Evolutionary conservation across 2,888 invertebrate genomes (phyloP).

Genomic region (Leptinotarsa rubiginosa): DNA sequence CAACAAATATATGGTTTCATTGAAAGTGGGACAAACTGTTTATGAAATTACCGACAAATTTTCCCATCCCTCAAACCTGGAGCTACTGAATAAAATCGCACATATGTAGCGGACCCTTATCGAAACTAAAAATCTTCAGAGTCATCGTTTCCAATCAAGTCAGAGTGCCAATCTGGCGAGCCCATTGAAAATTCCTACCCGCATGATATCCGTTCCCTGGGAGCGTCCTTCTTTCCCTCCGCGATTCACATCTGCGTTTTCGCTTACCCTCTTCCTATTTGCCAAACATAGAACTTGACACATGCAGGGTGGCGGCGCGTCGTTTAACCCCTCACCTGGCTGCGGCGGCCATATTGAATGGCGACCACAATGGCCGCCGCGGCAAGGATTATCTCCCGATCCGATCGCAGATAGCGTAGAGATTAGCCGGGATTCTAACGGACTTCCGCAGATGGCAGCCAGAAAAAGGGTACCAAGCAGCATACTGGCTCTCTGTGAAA

Average conservation of each 20-base stretch:
- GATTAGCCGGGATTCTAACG: constrained; percentile 67
- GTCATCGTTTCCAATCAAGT: constrained; percentile 23
- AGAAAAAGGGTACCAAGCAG: constrained; percentile 45
- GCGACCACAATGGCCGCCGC: constrained; percentile 64
- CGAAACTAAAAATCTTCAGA: neutral
- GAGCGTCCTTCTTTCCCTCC: constrained; percentile 23
- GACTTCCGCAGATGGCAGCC: constrained; percentile 67
- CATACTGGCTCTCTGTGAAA: constrained; percentile 42
- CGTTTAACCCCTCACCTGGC: constrained; percentile 63
- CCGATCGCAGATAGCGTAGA: constrained; percentile 63
- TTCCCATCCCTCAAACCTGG: too few relatives aligned
- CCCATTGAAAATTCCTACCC: constrained; percentile 26
- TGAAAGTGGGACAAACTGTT: neutral
- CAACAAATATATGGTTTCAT: too few relatives aligned
- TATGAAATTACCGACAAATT: neutral
- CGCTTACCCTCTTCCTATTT: constrained; percentile 43
- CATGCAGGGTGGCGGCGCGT: constrained; percentile 26
- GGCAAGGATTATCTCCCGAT: constrained; percentile 61
- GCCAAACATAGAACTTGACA: constrained; percentile 36
- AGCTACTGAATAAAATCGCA: too few relatives aligned
- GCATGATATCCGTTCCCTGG: constrained; percentile 31
- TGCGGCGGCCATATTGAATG: constrained; percentile 63
- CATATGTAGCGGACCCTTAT: neutral
- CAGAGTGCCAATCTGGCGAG: constrained; percentile 24
- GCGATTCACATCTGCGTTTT: constrained; percentile 42